Conservation (phyloP, 2,888 invertebrate species). For the Pyrrhosoma nymphula region DNA sequence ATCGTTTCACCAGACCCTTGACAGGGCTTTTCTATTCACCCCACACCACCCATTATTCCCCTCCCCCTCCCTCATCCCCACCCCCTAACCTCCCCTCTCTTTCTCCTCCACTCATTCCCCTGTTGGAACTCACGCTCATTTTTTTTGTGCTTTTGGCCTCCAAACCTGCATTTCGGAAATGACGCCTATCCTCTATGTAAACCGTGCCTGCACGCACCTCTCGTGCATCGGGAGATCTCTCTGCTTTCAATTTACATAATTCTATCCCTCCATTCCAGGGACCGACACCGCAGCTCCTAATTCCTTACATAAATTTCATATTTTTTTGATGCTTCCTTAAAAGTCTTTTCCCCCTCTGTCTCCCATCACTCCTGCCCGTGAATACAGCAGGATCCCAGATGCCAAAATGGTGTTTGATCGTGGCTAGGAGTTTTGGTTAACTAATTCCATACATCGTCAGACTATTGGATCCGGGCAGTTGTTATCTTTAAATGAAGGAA, state of each 20-base stretch:
- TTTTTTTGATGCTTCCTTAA: neutral
- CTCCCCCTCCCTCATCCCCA: neutral
- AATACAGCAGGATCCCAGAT: neutral
- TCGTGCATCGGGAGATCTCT: neutral
- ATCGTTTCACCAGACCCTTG: conserved; percentile 55
- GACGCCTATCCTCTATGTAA: neutral
- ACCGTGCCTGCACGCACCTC: neutral
- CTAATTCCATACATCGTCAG: neutral
- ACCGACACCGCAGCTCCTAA: neutral
- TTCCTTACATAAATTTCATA: neutral
- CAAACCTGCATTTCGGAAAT: conserved; percentile 1
- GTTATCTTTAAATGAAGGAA: neutral
- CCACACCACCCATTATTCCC: neutral
- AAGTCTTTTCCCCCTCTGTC: neutral
- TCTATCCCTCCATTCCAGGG: neutral
- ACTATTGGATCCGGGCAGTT: neutral
- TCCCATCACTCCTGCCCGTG: neutral
- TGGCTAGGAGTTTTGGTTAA: neutral
- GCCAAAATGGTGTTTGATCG: neutral
- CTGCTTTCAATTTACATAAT: conserved; percentile 10
- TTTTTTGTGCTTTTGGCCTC: too few relatives aligned
- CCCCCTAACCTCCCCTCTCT: neutral
- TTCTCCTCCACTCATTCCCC: neutral
- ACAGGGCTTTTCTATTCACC: conserved; percentile 37
- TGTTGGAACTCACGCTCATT: neutral